Conservation (phyloP, 2,888 invertebrate species). For the Oxyscelio sp. region DNA sequence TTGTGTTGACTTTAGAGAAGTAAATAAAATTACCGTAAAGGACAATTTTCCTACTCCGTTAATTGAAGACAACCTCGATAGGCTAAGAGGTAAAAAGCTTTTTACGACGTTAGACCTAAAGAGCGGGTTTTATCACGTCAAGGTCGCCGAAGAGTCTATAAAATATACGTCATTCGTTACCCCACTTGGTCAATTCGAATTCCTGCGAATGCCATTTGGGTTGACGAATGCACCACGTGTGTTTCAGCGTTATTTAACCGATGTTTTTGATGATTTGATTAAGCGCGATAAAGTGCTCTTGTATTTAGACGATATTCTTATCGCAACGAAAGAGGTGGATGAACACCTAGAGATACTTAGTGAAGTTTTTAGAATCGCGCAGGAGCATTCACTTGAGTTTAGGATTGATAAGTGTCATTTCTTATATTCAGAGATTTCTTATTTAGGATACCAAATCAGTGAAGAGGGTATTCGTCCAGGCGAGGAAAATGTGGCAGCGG, state of each 20-base stretch:
- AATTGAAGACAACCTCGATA: conserved; percentile 42
- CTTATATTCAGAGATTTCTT: neutral
- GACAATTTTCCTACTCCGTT: conserved; percentile 32
- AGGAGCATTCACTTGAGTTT: too few species aligned
- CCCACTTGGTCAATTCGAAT: conserved; percentile 2
- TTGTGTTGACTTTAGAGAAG: conserved; percentile 18
- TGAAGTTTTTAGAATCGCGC: conserved; percentile 27
- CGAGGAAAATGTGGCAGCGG: neutral
- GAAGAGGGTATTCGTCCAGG: neutral
- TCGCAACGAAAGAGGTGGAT: conserved; percentile 2
- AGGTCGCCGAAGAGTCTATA: conserved; percentile 9
- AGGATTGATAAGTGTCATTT: neutral
- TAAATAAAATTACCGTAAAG: conserved; percentile 33
- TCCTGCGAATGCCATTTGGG: neutral
- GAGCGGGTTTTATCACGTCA: conserved; percentile 2
- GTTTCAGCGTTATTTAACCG: neutral
- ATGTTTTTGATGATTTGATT: neutral
- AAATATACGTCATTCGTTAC: conserved; percentile 18
- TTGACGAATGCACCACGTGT: neutral
- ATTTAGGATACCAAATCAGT: neutral
- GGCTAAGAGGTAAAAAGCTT: conserved; percentile 16
- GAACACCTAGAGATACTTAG: neutral
- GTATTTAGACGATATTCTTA: conserved; percentile 8
- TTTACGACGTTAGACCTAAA: conserved; percentile 7
- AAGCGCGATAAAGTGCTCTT: neutral